Evolutionary conservation across 2,797 vertebrate species (phyloP), one percentile per base, ranked within the genome.

Genomic region (Rhynchotus rufescens): DNA sequence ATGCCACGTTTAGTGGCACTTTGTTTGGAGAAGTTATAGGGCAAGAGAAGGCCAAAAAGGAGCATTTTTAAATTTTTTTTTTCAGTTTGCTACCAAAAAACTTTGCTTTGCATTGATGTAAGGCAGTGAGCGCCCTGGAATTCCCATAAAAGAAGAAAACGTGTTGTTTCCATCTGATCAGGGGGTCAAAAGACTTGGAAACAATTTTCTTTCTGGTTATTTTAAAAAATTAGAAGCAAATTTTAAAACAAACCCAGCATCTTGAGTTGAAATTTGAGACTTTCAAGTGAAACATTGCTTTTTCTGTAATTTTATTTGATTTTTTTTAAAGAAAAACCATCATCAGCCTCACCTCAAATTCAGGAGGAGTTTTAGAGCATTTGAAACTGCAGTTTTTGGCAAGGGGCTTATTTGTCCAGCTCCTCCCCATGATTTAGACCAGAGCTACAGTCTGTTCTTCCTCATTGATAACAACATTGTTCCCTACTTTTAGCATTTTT

Each of bases 391-490:
- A 3, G 28, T 40, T 56, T 40, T 52, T 22, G 32, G 44, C n/a
- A 68, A 34, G 16, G 21, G 25, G 45, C 16, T 36, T 34, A 25
- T 42, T 32, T 56, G 38, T 49, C 38, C 51, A 19, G 22, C 21
- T n/a, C 26, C 25, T 72, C 32, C 54, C 38, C 38, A 6, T 42
- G 30, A 13, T 71, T 22, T 40, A 23, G 34, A 52, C 34, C 17
- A 22, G 57, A 34, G 32, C 52, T 71, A 54, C 42, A 9, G 15
- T 9, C 30, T 32, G 12, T 47, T 32, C 56, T 44, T 59, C 67
- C 20, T 42, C 17, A 9, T 49, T 3, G 1, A 3, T 54, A 49
- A 17, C 2, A 7, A 9, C 38, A 4, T n/a, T 26, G 3, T 88
- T 71, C 16, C 34, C 56, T 44, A 0, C 54, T 42, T 34, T 9